Percentiles rank a stretch among this genome's conserved stretches.
phyloP scores from a whole-genome alignment of 2,113 vertebrate species.

The Sinocyclocheilus anophthalmus region DNA sequence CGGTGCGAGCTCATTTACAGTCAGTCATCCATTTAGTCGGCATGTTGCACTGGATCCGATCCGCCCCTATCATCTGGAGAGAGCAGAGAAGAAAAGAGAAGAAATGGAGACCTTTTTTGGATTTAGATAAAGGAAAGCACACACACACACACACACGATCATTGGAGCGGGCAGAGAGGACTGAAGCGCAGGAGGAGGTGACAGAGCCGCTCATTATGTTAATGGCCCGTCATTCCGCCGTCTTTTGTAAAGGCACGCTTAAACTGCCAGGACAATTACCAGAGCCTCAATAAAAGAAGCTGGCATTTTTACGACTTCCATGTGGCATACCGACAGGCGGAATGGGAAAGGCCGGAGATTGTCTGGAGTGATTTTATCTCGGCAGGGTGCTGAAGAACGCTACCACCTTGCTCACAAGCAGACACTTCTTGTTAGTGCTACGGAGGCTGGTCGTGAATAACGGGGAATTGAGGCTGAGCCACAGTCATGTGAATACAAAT shows the following conservation, averaged over 20 bases:
- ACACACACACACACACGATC: not conserved
- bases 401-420: slow-evolving; percentile 43
- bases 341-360: slow-evolving; percentile 40
- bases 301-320: slow-evolving; percentile 38
- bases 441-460: slow-evolving; percentile 20
- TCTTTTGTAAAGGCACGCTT: slow-evolving; percentile 47
- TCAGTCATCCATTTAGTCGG: slow-evolving; percentile 33
- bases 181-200: slow-evolving; percentile 37
- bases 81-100: slow-evolving; percentile 25
- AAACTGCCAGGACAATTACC: slow-evolving; percentile 45
- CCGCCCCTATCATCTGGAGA: slow-evolving; percentile 25
- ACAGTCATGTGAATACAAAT: slow-evolving; percentile 57
- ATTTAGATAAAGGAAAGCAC: slow-evolving; percentile 32
- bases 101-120: slow-evolving; percentile 24
- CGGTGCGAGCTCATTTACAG: not conserved
- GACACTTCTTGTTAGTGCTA: slow-evolving; percentile 45
- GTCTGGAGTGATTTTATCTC: slow-evolving; percentile 50
- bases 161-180: not conserved
- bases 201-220: slow-evolving; percentile 53
- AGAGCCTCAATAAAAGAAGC: slow-evolving; percentile 33
- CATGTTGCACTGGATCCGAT: slow-evolving; percentile 20
- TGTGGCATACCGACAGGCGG: slow-evolving; percentile 29
- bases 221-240: slow-evolving; percentile 48
- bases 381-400: slow-evolving; percentile 34
- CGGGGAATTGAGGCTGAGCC: slow-evolving; percentile 31